These are phyloP conservation scores for Hystrix cristata DNA, from an alignment of 2,113 vertebrate species.

Conservation along the genomic window DNA sequence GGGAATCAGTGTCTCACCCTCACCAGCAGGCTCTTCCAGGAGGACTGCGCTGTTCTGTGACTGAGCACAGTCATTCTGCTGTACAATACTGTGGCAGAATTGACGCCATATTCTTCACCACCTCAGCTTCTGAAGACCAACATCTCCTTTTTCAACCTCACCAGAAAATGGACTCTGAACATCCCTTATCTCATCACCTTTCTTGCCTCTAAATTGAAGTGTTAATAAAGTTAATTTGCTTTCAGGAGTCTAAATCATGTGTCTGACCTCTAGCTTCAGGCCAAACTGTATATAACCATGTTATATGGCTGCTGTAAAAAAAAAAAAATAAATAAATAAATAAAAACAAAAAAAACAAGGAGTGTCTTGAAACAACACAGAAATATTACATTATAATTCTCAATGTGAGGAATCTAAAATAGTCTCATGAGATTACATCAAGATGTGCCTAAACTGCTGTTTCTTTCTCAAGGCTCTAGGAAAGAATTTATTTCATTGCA, in stretches of 20 bases:
- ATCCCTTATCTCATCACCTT: neutral
- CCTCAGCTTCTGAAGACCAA: neutral
- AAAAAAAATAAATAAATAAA: neutral
- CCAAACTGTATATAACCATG: neutral
- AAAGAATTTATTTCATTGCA: neutral
- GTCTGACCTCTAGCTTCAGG: neutral
- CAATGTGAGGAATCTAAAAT: neutral
- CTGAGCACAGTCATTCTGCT: accelerated
- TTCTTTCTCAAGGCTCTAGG: neutral
- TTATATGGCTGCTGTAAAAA: neutral
- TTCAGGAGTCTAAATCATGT: neutral
- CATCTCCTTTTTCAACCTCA: neutral
- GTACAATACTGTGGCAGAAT: accelerated
- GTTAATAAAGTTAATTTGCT: neutral
- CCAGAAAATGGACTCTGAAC: neutral
- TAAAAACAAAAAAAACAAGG: neutral
- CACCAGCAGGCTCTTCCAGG: neutral
- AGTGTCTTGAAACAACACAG: neutral
- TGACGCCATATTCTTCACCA: neutral
- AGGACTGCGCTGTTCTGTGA: neutral
- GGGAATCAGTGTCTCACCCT: neutral
- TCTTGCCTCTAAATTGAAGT: neutral
- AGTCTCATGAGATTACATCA: neutral
- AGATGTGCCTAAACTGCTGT: neutral
- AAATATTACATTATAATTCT: neutral